Evolutionary conservation across 2,797 vertebrate species (phyloP).

Genomic region (Oreochromis mossambicus): DNA sequence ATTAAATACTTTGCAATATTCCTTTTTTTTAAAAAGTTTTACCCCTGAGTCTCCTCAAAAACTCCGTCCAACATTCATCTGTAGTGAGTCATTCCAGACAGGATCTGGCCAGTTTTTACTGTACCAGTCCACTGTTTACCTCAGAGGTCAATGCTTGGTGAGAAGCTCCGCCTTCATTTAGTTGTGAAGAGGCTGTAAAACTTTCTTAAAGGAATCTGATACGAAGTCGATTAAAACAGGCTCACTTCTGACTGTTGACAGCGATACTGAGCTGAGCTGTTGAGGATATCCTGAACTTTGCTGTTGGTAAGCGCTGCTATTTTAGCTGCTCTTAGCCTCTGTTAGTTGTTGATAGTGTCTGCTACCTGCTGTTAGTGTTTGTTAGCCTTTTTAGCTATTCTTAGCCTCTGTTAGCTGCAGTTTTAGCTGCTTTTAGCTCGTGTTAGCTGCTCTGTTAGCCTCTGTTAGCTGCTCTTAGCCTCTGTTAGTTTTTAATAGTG

Average conservation of each 20-base stretch:
- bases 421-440: background rate
- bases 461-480: too few relatives aligned
- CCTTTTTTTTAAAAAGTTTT: background rate
- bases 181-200: background rate
- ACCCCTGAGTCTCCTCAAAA: background rate
- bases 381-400: background rate
- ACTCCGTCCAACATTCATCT: background rate
- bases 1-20: background rate
- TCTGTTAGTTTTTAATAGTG: fast-evolving
- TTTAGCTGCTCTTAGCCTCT: background rate
- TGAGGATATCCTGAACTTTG: background rate
- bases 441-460: background rate
- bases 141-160: background rate
- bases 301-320: background rate
- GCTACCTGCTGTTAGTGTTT: background rate
- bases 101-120: background rate
- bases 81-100: background rate
- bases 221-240: background rate
- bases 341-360: background rate
- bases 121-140: background rate
- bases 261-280: background rate
- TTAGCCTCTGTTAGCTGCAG: background rate
- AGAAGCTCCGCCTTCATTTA: background rate
- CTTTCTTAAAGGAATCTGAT: background rate
- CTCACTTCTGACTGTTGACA: background rate